phyloP scores from a whole-genome alignment of 92 coral and sea anemone species.

The Anthopleura xanthogrammica region DNA sequence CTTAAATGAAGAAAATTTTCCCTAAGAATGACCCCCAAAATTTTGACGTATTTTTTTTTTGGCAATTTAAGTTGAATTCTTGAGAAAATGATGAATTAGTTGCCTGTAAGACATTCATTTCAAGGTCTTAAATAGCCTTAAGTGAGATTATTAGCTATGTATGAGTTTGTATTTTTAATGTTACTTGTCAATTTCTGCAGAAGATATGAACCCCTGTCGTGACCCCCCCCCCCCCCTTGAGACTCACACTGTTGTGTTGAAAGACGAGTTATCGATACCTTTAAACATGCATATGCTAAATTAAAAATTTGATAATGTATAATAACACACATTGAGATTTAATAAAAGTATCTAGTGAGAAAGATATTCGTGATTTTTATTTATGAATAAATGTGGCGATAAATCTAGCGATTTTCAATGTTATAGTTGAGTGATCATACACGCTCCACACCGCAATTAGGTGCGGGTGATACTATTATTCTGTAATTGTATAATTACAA shows the following conservation, averaged over 20 bases:
- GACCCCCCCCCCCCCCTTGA: neutral
- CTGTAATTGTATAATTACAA: too few relatives aligned
- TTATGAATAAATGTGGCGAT: too few relatives aligned
- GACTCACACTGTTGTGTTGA: neutral
- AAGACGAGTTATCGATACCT: neutral
- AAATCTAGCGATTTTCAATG: too few relatives aligned
- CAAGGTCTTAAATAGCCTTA: conserved; percentile 1
- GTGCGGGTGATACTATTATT: too few relatives aligned
- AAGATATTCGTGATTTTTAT: too few relatives aligned
- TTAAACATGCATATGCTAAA: neutral
- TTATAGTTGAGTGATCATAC: too few relatives aligned
- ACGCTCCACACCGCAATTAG: too few relatives aligned
- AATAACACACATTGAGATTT: too few relatives aligned
- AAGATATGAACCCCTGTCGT: neutral
- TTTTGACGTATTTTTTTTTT: neutral
- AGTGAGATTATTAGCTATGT: neutral
- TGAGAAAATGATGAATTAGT: neutral
- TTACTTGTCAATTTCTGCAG: neutral
- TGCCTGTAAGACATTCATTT: neutral
- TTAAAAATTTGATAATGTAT: too few relatives aligned
- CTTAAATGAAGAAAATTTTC: neutral
- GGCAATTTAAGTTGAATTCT: neutral
- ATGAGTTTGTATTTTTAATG: neutral
- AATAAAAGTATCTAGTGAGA: too few relatives aligned
- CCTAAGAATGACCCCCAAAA: neutral